phyloP scores from a whole-genome alignment of 2,113 vertebrate species.

The Capricornis sumatraensis region DNA sequence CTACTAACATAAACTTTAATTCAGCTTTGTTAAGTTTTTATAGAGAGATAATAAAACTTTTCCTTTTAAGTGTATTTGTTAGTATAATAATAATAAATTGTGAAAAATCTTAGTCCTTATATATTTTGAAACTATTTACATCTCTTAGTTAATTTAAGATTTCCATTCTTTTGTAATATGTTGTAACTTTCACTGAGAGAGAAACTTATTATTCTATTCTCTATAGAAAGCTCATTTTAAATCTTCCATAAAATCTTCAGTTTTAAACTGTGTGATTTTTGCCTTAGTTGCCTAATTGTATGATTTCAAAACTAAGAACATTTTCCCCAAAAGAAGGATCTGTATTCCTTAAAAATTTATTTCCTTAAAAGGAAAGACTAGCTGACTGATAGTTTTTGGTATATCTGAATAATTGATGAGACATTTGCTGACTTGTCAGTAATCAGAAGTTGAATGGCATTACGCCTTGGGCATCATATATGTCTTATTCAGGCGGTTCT shows the following conservation, averaged over 20 bases:
- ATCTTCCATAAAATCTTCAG: neutral
- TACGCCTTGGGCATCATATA: neutral
- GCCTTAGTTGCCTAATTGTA: neutral
- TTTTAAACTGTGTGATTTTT: conserved; percentile 18
- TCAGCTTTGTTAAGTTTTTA: neutral
- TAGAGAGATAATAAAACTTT: neutral
- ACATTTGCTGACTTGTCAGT: neutral
- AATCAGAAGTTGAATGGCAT: neutral
- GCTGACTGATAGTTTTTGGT: neutral
- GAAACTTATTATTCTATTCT: neutral
- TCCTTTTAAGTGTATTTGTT: neutral
- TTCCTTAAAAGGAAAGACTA: neutral
- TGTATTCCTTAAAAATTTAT: neutral
- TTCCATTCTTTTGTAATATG: conserved; percentile 1
- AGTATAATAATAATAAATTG: neutral
- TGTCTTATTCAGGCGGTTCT: neutral
- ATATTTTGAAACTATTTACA: neutral
- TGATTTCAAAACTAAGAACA: neutral
- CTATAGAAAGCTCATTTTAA: neutral
- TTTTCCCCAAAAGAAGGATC: neutral
- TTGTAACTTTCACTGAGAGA: neutral
- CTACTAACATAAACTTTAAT: neutral
- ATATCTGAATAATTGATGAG: neutral
- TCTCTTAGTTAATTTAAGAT: neutral
- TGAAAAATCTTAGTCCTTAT: neutral